Evolutionary conservation across 2,888 invertebrate genomes (phyloP), one percentile per base, ranked within the genome.

Genomic region (Dasypolia templi): DNA sequence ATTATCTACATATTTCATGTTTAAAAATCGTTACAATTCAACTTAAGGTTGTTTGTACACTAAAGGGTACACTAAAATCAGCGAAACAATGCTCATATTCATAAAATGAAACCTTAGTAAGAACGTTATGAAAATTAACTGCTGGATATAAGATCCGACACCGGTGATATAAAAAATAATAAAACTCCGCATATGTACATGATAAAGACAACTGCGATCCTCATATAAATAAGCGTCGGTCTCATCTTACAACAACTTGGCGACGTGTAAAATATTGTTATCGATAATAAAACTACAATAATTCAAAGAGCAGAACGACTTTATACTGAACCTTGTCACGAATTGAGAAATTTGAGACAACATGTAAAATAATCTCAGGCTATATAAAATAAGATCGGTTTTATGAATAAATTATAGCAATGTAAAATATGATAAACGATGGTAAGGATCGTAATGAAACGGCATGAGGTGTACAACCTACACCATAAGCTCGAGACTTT

Each of bases 351-450:
- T 94, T 92, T 90, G 94, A 96, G 94, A 91, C 93, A 92, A 90
- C 93, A 89, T 94, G 95, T 95, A 94, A 95, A 93, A 91, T 89
- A 93, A 95, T 93, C 94, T 92, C 85, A 78, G 86, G 90, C 88
- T 89, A 92, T 93, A 94, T 94, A 94, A 95, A 95, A 95, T 92
- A 93, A 94, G 92, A 93, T 92, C 91, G 90, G 86, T 87, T 92
- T 92, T 93, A 92, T 92, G 94, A 95, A 96, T 96, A 96, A 95
- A 95, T 96, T 95, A 96, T 94, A 89, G 93, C 94, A 94, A 93
- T 95, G 95, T 95, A 94, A 95, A 95, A 93, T 95, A 95, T 96
- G 96, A 96, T 95, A 94, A 95, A 96, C 92, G 95, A 95, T 95
- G 85, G 93, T 94, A 92, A 92, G 92, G 91, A 92, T 94, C 92